Evolutionary conservation across 2,888 invertebrate genomes (phyloP).

Genomic region (Trachelus stipa): DNA sequence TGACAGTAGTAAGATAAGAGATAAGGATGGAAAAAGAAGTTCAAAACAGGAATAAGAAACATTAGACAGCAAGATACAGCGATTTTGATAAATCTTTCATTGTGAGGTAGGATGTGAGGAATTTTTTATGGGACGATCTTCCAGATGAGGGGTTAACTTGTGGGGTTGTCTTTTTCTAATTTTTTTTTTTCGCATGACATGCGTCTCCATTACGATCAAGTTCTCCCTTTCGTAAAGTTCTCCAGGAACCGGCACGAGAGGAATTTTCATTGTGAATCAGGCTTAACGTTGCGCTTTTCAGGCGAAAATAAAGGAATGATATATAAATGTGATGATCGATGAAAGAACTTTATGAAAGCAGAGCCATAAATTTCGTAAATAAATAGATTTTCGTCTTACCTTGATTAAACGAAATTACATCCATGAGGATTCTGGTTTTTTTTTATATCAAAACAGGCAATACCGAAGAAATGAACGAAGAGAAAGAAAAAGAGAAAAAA

Average conservation of each 20-base stretch:
- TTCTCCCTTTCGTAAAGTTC: slow-evolving; percentile 11
- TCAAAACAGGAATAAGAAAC: not conserved
- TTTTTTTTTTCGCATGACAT: slow-evolving; percentile 6
- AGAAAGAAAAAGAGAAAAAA: no score
- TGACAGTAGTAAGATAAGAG: not conserved
- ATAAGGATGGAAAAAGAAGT: not conserved
- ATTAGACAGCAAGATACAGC: no score
- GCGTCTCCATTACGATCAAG: slow-evolving; percentile 18
- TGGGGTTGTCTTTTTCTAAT: no score
- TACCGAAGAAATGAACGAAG: no score
- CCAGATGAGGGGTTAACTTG: no score
- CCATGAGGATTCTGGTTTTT: not conserved
- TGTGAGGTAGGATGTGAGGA: no score
- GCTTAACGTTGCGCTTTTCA: not conserved
- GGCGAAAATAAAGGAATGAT: no score
- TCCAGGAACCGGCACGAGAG: slow-evolving; percentile 20
- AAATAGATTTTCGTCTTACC: slow-evolving; percentile 15
- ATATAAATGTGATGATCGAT: no score
- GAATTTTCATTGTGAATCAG: not conserved
- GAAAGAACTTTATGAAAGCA: slow-evolving; percentile 34
- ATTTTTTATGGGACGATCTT: no score
- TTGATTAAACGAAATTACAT: no score
- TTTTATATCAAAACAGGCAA: not conserved
- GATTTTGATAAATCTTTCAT: no score
- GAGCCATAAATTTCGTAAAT: slow-evolving; percentile 34